Conservation (phyloP, 2,113 vertebrate species). For the Callipepla californica region DNA sequence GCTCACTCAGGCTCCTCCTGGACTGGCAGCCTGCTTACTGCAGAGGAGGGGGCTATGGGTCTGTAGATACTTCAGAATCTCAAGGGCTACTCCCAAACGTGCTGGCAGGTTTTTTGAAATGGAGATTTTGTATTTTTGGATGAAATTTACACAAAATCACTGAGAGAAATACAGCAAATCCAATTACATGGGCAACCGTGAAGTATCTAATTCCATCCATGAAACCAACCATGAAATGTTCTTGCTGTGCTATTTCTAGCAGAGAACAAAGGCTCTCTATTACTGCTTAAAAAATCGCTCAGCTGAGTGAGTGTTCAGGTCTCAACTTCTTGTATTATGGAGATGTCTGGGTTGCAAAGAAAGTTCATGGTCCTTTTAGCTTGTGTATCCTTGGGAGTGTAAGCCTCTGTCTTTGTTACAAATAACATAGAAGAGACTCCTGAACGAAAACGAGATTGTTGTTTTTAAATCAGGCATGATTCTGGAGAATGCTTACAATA, state of each 20-base stretch:
- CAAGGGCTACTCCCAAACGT: background rate
- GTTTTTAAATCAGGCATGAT: background rate
- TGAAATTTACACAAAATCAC: background rate
- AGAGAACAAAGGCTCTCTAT: background rate
- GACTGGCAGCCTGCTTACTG: background rate
- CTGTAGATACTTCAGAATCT: background rate
- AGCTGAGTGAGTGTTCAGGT: background rate
- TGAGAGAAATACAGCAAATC: background rate
- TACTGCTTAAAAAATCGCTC: background rate
- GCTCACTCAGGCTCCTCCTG: background rate
- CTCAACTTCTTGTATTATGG: background rate
- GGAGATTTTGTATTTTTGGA: background rate
- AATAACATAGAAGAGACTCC: conserved; percentile 28
- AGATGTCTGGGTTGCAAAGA: background rate
- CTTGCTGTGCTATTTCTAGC: background rate
- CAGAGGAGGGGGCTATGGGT: background rate
- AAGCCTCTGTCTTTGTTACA: conserved; percentile 48
- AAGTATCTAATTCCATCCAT: background rate
- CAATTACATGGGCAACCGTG: background rate
- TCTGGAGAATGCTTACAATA: background rate
- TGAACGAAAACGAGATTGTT: background rate
- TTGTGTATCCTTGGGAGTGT: conserved; percentile 22
- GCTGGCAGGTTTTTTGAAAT: background rate
- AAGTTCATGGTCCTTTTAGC: conserved; percentile 24
- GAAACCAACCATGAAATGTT: background rate